Percentiles rank a stretch among this genome's conserved stretches.
Evolutionary conservation across 1,140 invertebrate genomes (phyloP).

Genomic region (Chironomus striatipennis): DNA sequence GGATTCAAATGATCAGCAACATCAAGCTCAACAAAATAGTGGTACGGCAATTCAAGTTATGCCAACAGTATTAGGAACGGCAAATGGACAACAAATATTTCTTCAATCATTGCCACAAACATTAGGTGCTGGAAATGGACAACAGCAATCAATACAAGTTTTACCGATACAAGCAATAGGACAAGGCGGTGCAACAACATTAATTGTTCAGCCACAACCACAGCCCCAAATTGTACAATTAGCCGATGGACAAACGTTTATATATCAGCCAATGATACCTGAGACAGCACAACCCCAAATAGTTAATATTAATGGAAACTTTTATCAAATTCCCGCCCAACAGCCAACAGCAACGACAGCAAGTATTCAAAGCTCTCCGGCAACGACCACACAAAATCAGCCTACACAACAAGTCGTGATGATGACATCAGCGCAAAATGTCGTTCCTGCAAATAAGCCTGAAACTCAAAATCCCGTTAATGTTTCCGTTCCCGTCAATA

Average conservation of each 20-base stretch:
- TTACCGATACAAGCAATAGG: slow-evolving; percentile 48
- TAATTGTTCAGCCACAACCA: slow-evolving; percentile 47
- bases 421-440: background rate
- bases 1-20: background rate
- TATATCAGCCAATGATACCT: slow-evolving; percentile 71
- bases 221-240: slow-evolving; percentile 79
- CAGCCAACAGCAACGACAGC: slow-evolving; percentile 31
- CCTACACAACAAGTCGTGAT: background rate
- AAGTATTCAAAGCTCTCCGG: slow-evolving; percentile 26
- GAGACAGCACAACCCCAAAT: slow-evolving; percentile 50
- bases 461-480: slow-evolving; percentile 26
- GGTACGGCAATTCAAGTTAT: slow-evolving; percentile 34
- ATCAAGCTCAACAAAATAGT: background rate
- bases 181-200: slow-evolving; percentile 39
- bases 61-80: slow-evolving; percentile 40
- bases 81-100: slow-evolving; percentile 41
- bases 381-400: background rate
- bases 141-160: slow-evolving; percentile 52
- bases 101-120: slow-evolving; percentile 40
- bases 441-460: slow-evolving; percentile 24
- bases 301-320: slow-evolving; percentile 63
- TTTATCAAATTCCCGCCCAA: slow-evolving; percentile 55
- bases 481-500: slow-evolving; percentile 25
- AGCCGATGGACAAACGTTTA: slow-evolving; percentile 85
- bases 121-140: slow-evolving; percentile 42